Evolutionary conservation across 2,888 invertebrate species (phyloP), one percentile per base, ranked within the genome.

Genomic region (Trissolcus japonicus): DNA sequence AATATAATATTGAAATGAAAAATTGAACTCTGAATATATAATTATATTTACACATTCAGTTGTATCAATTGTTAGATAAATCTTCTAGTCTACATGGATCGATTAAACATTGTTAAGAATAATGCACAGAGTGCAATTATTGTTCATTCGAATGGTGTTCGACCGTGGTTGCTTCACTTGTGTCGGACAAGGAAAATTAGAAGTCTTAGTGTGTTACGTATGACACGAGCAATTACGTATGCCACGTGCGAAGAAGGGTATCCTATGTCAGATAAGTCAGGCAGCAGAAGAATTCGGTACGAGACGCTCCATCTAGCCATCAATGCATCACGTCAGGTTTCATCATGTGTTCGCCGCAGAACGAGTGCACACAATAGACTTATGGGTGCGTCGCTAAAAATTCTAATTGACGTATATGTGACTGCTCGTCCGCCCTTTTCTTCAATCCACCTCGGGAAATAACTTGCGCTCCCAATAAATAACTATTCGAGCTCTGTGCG

Each of bases 301-400:
- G 80, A 35, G 35, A 82, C 82, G 82, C 81, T 80, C 35, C 35
- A 82, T 81, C 79, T 81, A 84, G 83, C 83, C 84, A 84, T 83
- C 81, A 81, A 76, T 79, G 74, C 51, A 68, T 66, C 79, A 81
- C 79, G 81, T 82, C 81, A 82, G 81, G 81, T 84, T 83, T 84
- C 83, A 79, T 78, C 72, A 84, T 85, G 85, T 80, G 83, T 84
- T 85, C 83, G 80, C 83, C 83, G 83, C 84, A 80, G 79, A 81
- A 76, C 79, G 75, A 72, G 60, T 35, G 67, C 76, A 76, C 80
- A 85, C 85, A 85, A 84, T 84, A 79, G 83, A 65, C 76, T 79
- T 76, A 80, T 85, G 84, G 85, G 85, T 80, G 84, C 85, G 84
- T 82, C 84, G 79, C 76, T 74, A 83, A 82, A 79, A 82, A 83